Evolutionary conservation across 2,888 invertebrate genomes (phyloP), one percentile per base, ranked within the genome.

Genomic region (Achlya flavicornis): DNA sequence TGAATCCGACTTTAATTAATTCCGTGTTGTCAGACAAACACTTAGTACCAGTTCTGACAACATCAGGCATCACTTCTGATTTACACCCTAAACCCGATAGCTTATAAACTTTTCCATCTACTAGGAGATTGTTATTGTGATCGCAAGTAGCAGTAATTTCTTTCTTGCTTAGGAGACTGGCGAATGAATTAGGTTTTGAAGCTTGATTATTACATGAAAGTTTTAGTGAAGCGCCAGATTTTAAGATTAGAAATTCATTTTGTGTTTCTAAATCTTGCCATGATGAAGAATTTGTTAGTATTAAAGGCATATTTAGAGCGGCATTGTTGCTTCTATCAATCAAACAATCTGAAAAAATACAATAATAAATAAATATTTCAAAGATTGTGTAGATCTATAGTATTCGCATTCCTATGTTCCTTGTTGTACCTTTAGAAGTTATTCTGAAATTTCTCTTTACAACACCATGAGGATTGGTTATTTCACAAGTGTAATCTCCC

Each of bases 271-370:
- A 65, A 60, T 26, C 35, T 1, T 67, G 70, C 74, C 79, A 76
- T 19, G 53, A 58, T 1, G 53, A 57, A 14, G 64, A 33, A 46
- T 57, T 26, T 46, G 62, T 67, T 6, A 78, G 38, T 6, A 75
- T 14, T 3, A 78, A 64, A 0, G 80, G 79, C 62, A 69, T 69
- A 19, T 67, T 43, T 26, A 32, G 10, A 3, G 19, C 32, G 14
- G 67, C 53, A 53, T 57, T 38, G 14, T 43, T 53, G 33, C 64
- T 61, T 46, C 65, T 71, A 38, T 63, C 57, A 66, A 77, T 70
- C n/a, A 78, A 65, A 61, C 78, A 79, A 7, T 7, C 78, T 78
- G 69, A 41, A 78, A 78, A 16, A 26, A 63, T 53, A 66, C 6
- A 46, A 8, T 11, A 46, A 57, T 32, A 7, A 46, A 57, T 26